Percentiles rank a stretch among this genome's conserved stretches.
Conservation (phyloP, 2,797 vertebrate genomes). For the Anguilla marmorata region DNA sequence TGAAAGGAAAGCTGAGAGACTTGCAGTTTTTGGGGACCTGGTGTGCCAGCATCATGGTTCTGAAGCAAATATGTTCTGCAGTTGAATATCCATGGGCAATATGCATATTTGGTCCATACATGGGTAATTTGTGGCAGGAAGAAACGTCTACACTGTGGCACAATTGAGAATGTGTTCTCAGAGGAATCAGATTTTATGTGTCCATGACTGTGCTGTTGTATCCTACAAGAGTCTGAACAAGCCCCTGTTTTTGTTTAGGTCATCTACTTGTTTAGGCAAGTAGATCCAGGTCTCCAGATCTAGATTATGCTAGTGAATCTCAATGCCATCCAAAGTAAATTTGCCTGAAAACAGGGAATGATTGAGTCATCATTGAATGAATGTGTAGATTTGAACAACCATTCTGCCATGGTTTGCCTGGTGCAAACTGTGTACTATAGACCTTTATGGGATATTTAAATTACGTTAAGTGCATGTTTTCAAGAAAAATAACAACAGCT, state of each 20-base stretch:
- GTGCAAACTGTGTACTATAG: neutral
- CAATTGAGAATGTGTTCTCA: neutral
- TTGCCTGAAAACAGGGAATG: neutral
- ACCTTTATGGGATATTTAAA: neutral
- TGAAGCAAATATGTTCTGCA: neutral
- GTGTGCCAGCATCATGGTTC: neutral
- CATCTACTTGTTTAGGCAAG: neutral
- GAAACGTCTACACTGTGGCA: neutral
- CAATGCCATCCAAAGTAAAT: neutral
- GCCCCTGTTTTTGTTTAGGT: neutral
- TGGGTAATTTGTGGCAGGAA: neutral
- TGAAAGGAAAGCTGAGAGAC: neutral
- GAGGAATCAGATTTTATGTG: neutral
- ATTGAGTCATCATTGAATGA: neutral
- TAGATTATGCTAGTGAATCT: neutral
- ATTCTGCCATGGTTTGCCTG: neutral
- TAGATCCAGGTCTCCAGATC: neutral
- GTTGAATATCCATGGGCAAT: neutral
- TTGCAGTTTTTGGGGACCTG: neutral
- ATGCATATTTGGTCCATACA: neutral
- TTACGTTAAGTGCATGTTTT: conserved; percentile 11
- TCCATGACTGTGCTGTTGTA: neutral
- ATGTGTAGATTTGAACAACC: neutral
- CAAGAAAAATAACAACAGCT: neutral
- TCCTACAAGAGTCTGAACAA: neutral